phyloP scores from a whole-genome alignment of 2,888 invertebrate genomes.

The Nysson spinosus region DNA sequence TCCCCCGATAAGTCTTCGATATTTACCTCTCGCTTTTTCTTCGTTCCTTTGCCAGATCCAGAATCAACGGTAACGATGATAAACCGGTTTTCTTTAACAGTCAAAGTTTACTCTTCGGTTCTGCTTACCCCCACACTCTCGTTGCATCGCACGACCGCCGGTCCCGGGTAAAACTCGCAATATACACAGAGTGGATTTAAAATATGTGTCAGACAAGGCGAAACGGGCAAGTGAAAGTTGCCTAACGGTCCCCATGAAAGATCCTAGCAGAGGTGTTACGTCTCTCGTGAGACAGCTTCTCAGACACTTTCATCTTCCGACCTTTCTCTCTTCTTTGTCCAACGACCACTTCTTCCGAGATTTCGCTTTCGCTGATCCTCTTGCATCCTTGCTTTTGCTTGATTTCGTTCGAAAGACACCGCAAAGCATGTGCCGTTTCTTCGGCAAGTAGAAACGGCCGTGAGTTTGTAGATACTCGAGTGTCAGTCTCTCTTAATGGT shows the following conservation, averaged over 20 bases:
- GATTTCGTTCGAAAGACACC: no score
- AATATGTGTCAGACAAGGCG: slow-evolving; percentile 60
- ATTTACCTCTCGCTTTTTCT: slow-evolving; percentile 12
- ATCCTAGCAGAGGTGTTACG: slow-evolving; percentile 4
- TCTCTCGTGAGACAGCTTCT: slow-evolving; percentile 16
- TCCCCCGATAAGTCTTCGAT: no score
- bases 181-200: neutral
- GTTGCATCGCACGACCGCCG: slow-evolving; percentile 1
- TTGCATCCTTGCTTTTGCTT: neutral
- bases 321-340: slow-evolving; percentile 57
- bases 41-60: neutral
- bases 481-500: no score
- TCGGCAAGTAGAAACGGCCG: neutral
- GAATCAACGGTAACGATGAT: no score
- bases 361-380: slow-evolving; percentile 70
- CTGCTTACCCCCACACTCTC: neutral
- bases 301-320: slow-evolving; percentile 67
- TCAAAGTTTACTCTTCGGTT: no score
- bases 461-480: no score
- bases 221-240: slow-evolving; percentile 69
- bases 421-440: slow-evolving; percentile 40
- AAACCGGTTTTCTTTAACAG: no score
- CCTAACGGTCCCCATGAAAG: slow-evolving; percentile 19
- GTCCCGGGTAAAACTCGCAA: neutral
- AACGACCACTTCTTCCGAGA: slow-evolving; percentile 18